Base-by-base conservation (phyloP, 2,888 invertebrate species). In the Halocaridina rubra region DNA sequence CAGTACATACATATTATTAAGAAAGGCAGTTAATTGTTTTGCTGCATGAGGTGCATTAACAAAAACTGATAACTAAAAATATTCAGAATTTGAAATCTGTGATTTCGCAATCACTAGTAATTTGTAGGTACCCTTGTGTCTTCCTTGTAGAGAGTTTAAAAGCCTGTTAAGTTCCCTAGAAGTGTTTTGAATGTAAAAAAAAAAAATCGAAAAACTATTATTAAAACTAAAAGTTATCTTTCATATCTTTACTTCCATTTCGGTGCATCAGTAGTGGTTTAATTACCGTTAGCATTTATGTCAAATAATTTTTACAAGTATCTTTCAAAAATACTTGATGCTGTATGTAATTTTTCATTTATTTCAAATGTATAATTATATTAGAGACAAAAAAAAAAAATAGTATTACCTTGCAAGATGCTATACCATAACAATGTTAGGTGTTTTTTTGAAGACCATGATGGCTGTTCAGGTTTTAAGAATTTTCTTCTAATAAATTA, bases 71-170 rank as follows among this genome's bases (percentile, higher is more conserved):
- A n/a, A n/a, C n/a, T n/a, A n/a, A n/a, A n/a, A n/a, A 69, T 69
- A 13, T 69, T 69, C 4, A 30, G 30, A 30, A 30, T 69, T 78
- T 77, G 27, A 71, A 71, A 82, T 33, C 82, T 82, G 82, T 82
- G 82, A 82, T 82, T 82, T 82, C 61, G 71, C 72, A 72, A 46
- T 82, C 78, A 71, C 78, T 82, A 78, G 71, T 82, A 82, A 33
- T 78, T n/a, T 69, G 64, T 29, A 77, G 29, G 27, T 76, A 46
- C 82, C 78, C 64, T 82, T 78, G 77, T 78, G 82, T 82, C 82
- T 82, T 82, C 82, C 82, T 82, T 77, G 74, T 81, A 78, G 30
- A 72, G 72, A 61, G 24, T 78, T 32, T 72, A 67, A 59, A 57
- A 82, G 80, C 72, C 77, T 24, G 64, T 77, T 82, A 39, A 81